These are phyloP conservation scores for Eupeodes corollae DNA, from an alignment of 1,140 invertebrate species.

Conservation along the genomic window DNA sequence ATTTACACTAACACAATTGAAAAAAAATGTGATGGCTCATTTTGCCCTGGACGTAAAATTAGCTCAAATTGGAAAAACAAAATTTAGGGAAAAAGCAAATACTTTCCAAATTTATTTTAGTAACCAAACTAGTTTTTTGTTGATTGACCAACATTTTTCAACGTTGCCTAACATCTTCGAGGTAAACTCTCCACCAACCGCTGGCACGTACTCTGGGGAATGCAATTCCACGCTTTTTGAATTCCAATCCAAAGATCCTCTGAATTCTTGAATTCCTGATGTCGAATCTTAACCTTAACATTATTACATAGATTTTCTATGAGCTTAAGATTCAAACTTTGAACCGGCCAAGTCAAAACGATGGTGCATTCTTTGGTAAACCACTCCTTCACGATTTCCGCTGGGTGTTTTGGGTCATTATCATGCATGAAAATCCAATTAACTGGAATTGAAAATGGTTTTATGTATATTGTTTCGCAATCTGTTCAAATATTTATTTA, in stretches of 20 bases:
- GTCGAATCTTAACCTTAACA: not conserved
- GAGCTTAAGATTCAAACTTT: slow-evolving; percentile 1
- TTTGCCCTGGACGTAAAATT: too few relatives aligned
- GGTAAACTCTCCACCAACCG: not conserved
- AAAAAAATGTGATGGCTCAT: too few relatives aligned
- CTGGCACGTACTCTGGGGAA: not conserved
- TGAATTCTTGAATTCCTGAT: not conserved
- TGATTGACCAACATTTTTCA: too few relatives aligned
- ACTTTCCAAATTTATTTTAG: too few relatives aligned
- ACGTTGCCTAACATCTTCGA: too few relatives aligned
- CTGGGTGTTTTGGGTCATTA: slow-evolving; percentile 3
- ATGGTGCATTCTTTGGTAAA: not conserved
- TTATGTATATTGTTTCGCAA: not conserved
- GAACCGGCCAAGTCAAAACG: too few relatives aligned
- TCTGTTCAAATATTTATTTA: not conserved
- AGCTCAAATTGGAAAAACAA: too few relatives aligned
- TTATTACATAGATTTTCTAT: slow-evolving; percentile 3
- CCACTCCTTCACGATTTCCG: not conserved
- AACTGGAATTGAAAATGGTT: not conserved
- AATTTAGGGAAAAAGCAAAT: too few relatives aligned
- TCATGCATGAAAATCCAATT: too few relatives aligned
- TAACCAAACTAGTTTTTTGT: slow-evolving; percentile 1
- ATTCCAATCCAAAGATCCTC: not conserved
- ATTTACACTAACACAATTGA: too few relatives aligned
- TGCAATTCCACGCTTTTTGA: not conserved